Base-by-base conservation (phyloP, 2,888 invertebrate genomes). In the Cephus rjabovi region DNA sequence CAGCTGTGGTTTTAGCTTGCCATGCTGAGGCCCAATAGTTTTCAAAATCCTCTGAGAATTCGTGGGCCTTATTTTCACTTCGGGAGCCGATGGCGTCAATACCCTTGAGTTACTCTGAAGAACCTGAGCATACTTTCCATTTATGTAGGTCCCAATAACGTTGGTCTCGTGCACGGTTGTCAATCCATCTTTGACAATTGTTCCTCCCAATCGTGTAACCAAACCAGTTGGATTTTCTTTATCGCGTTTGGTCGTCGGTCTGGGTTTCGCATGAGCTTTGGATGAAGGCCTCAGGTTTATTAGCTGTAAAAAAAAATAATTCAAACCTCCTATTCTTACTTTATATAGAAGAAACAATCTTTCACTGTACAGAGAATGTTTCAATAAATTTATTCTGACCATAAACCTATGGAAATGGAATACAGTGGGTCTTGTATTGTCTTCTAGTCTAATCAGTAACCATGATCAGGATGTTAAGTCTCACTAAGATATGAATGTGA, bases 111-210 rank as follows among this genome's bases (percentile, higher is more conserved):
- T 96, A 87, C 96, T 97, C 88, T 97, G 96, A 40, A 97, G 92
- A 83, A 94, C 95, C 92, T 97, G 97, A 4, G 97, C 97, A 90
- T 97, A 97, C 92, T 97, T 97, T 69, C 96, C 97, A 75, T 96
- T 95, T 86, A 97, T 96, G 89, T 95, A 96, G 4, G 97, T 97
- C 35, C 97, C 96, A 86, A 97, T 96, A n/a, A 97, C 97, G 89
- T 96, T 96, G 0, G 97, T 97, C 92, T 97, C 97, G 88, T 96
- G 96, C 11, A 97, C 94, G 0, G 97, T 97, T 9, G 97, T 97
- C 3, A 95, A 92, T 1, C 97, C 97, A 87, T 96, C 96, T 89
- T 95, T 95, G 6, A 97, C 95, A 78, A 96, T 94, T 9, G 96
- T 97, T 34, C 97, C 97, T 73, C 96, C 97, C 76, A 97, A 93